Evolutionary conservation across 2,797 vertebrate species (phyloP).

Genomic region (Eutrigla gurnardus): DNA sequence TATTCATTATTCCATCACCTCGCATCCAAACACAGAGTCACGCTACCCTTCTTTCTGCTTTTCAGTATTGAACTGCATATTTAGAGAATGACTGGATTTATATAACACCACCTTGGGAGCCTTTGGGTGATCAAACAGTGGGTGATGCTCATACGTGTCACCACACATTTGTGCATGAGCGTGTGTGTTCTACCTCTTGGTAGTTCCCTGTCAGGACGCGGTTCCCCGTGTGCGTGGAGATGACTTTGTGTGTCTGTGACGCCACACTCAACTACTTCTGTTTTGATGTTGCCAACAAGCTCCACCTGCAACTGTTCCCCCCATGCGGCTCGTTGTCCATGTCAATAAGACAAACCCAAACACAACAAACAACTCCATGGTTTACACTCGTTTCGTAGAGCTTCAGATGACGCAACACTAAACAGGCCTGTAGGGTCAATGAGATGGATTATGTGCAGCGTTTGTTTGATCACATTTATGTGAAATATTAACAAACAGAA

Average conservation of each 20-base stretch:
- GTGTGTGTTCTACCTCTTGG: not conserved
- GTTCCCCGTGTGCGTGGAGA: not conserved
- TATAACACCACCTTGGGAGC: not conserved
- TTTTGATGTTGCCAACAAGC: conserved; percentile 36
- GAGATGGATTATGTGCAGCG: not conserved
- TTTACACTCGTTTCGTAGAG: not conserved
- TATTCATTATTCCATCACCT: too few relatives aligned
- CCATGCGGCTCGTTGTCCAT: conserved; percentile 10
- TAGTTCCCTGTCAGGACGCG: not conserved
- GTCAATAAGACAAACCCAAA: conserved; percentile 10
- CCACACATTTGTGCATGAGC: not conserved
- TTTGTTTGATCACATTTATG: not conserved
- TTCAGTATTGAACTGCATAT: too few relatives aligned
- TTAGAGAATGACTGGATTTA: not conserved
- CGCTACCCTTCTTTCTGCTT: not conserved
- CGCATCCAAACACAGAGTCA: not conserved
- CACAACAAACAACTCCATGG: not conserved
- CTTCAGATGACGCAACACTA: not conserved
- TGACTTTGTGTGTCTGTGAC: conserved; percentile 16
- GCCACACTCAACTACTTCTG: conserved; percentile 22
- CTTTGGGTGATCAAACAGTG: not conserved
- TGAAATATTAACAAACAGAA: not conserved
- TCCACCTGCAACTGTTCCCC: conserved; percentile 31
- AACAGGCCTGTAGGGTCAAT: not conserved
- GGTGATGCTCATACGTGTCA: not conserved